Percentiles rank a stretch among this genome's conserved stretches.
Evolutionary conservation across 2,797 vertebrate species (phyloP).

Genomic region (Sylvilagus floridanus): DNA sequence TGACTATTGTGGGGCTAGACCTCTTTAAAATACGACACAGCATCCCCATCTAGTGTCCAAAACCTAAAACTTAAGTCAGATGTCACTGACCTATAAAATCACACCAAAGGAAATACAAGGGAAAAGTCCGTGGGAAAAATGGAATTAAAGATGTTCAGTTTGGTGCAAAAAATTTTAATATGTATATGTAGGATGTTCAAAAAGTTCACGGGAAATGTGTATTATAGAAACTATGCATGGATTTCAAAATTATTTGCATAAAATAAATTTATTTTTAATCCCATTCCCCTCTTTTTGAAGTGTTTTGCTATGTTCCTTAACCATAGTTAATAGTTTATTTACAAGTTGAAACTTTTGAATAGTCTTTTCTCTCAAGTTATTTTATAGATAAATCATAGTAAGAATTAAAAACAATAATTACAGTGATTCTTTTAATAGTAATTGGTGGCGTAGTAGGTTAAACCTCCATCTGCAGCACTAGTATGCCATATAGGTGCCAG

Average conservation of each 20-base stretch:
- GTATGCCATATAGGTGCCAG: too few species aligned
- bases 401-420: not conserved
- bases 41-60: constrained; percentile 78
- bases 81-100: constrained; percentile 54
- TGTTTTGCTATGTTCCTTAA: not conserved
- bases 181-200: too few species aligned
- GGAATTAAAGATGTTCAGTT: too few species aligned
- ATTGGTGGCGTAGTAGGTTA: too few species aligned
- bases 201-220: too few species aligned
- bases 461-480: too few species aligned
- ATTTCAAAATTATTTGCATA: too few species aligned
- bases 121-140: too few species aligned
- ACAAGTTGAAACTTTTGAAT: not conserved
- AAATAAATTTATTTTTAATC: too few species aligned
- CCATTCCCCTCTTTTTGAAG: too few species aligned
- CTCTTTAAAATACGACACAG: constrained; percentile 59
- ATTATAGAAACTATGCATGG: too few species aligned
- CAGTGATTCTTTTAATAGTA: not conserved
- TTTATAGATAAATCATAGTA: not conserved
- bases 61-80: constrained; percentile 66
- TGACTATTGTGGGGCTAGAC: not conserved
- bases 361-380: not conserved
- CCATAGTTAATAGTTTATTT: constrained; percentile 45
- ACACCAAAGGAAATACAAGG: not conserved
- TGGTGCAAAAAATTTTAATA: too few species aligned